Evolutionary conservation across 2,888 invertebrate species (phyloP).

Genomic region (Thymelicus acteon): DNA sequence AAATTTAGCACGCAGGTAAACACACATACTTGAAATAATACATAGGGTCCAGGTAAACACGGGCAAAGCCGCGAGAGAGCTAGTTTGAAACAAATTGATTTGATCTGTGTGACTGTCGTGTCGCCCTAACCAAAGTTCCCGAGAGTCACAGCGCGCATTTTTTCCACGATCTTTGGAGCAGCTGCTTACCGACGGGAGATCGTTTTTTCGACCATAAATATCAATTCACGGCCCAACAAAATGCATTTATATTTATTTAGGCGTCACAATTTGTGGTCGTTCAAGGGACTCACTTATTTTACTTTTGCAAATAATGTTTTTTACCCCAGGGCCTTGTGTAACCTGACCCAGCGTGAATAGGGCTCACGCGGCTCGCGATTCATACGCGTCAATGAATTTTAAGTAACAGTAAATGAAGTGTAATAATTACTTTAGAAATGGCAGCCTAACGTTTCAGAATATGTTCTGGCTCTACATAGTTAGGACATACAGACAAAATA

Average conservation of each 20-base stretch:
- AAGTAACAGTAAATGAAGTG: conserved; percentile 4
- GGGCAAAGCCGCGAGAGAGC: no score
- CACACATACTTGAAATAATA: no score
- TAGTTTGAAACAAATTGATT: no score
- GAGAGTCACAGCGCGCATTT: not conserved
- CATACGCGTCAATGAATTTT: conserved; percentile 6
- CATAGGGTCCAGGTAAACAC: no score
- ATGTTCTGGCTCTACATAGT: no score
- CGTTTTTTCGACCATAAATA: conserved; percentile 80
- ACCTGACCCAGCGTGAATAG: conserved; percentile 18
- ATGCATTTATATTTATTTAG: conserved; percentile 81
- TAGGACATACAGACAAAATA: no score
- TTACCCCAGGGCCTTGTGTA: conserved; percentile 5
- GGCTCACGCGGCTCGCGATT: conserved; percentile 14
- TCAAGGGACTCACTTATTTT: conserved; percentile 35
- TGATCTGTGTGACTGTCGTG: no score
- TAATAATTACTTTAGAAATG: not conserved
- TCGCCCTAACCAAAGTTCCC: not conserved
- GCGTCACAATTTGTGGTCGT: conserved; percentile 46
- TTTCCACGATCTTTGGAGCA: conserved; percentile 46
- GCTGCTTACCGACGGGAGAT: conserved; percentile 70
- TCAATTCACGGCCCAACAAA: conserved; percentile 78
- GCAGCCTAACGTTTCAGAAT: no score
- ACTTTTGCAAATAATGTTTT: conserved; percentile 35
- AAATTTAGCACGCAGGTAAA: no score